Base-by-base conservation (phyloP, 2,888 invertebrate species). In the Drosophila anceps region DNA sequence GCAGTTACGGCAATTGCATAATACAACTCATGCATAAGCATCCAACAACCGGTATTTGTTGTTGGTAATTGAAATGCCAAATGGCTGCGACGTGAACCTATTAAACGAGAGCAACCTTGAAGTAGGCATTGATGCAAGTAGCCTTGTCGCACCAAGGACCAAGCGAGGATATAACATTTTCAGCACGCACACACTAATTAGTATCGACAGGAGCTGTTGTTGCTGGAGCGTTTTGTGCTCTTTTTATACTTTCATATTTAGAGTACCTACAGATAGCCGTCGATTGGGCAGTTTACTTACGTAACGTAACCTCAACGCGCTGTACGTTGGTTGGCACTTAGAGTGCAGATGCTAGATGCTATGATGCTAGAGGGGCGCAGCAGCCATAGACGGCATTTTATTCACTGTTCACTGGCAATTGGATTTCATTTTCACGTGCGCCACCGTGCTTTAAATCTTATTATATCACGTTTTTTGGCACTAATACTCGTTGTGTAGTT, bases 61-160 rank as follows among this genome's bases (percentile, higher is more conserved):
- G 51, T 20, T 63, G 66, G 62, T 50, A 71, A 72, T 72, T 72
- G 57, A 53, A 60, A 48, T 20, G 67, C 39, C 37, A 73, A 75
- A 69, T 53, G 66, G 35, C 61, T 64, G 60, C 39, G 65, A 70
- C 76, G 73, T 72, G 68, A 78, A 67, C 61, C 63, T 73, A 78
- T 81, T 80, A 76, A 78, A 50, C 20, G 70, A 27, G 35, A 58
- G 39, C 71, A 84, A 63, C 90, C 90, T 90, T 90, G 88, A 81
- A 78, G 77, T 4, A 39, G 54, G 43, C 41, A 39, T 12, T 46
- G 54, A 35, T 39, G 53, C 57, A 46, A 63, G 50, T 67, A 76
- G 63, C 83, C 79, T 81, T 83, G 79, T 20, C 58, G 24, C 43
- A 50, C 55, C 51, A 48, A 58, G 69, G 57, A 66, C 64, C 48